Evolutionary conservation across 2,113 vertebrate species (phyloP).

Genomic region (Boleophthalmus pectinirostris): DNA sequence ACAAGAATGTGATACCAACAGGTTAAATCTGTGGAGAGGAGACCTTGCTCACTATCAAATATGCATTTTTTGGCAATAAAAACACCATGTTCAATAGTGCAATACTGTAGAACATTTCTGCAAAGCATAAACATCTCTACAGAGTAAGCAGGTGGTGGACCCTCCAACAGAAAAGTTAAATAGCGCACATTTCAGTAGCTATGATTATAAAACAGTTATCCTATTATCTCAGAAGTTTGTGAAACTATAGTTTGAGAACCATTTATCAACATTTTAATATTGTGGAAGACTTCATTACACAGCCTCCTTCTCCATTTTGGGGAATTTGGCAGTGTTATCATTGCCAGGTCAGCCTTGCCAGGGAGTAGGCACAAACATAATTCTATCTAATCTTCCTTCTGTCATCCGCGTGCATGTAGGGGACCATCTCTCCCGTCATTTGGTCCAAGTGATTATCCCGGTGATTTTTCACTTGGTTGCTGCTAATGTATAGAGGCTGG

Average conservation of each 20-base stretch:
- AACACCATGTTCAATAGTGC: background rate
- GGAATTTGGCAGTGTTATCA: constrained; percentile 52
- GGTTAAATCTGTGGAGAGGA: too few relatives aligned
- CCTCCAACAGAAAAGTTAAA: too few relatives aligned
- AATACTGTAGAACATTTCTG: too few relatives aligned
- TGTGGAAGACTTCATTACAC: constrained; percentile 40
- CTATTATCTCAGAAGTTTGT: background rate
- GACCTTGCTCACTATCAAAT: too few relatives aligned
- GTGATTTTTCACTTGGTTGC: constrained; percentile 75
- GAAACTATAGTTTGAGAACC: constrained; percentile 5
- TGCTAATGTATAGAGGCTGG: constrained; percentile 74
- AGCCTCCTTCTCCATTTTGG: constrained; percentile 30
- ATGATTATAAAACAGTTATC: background rate
- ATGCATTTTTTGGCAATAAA: too few relatives aligned
- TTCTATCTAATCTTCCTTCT: constrained; percentile 75
- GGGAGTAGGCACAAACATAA: constrained; percentile 71
- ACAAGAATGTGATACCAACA: too few relatives aligned
- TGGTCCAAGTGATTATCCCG: constrained; percentile 72
- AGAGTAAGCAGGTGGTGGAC: too few relatives aligned
- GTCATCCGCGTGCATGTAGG: constrained; percentile 69
- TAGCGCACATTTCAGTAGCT: background rate
- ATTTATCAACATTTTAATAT: constrained; percentile 17
- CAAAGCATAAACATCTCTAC: too few relatives aligned
- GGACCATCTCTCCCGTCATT: constrained; percentile 67
- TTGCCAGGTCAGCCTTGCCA: constrained; percentile 70